A percentile compares a stretch with the other conserved stretches of the same genome.
phyloP scores from a whole-genome alignment of 2,797 vertebrate species.

The Nyctibius grandis region DNA sequence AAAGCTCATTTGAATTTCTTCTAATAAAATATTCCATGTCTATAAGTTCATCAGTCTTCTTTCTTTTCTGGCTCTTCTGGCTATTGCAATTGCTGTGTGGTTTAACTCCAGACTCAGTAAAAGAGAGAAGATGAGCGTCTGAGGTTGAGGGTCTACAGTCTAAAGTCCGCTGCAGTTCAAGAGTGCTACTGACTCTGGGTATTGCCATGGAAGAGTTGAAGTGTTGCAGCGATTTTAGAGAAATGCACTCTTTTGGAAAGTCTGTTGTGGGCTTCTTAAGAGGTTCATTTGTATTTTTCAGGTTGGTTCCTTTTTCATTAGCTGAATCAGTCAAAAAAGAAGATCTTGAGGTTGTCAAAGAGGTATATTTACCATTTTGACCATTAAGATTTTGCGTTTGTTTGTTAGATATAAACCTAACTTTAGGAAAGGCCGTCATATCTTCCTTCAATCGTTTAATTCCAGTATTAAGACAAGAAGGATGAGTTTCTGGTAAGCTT shows the following conservation, averaged over 20 bases:
- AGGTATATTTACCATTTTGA: conserved; percentile 41
- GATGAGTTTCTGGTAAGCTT: conserved; percentile 69
- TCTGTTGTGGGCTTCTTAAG: conserved; percentile 38
- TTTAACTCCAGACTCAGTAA: conserved; percentile 49
- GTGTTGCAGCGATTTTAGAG: conserved; percentile 24
- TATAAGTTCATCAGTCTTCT: conserved; percentile 44
- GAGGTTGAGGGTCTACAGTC: conserved; percentile 68
- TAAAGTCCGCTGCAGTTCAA: conserved; percentile 64
- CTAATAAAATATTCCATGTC: conserved; percentile 42
- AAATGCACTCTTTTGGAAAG: conserved; percentile 54
- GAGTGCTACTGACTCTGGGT: background rate
- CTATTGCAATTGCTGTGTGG: background rate
- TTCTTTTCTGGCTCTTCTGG: conserved; percentile 37
- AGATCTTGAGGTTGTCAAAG: conserved; percentile 28
- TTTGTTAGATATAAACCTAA: conserved; percentile 47
- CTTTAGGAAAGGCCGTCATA: conserved; percentile 54
- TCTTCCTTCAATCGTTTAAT: conserved; percentile 62
- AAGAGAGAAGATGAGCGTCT: conserved; percentile 38
- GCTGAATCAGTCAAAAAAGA: background rate
- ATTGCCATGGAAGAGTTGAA: conserved; percentile 31
- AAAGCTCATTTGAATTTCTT: conserved; percentile 56
- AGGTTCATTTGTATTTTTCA: conserved; percentile 55
- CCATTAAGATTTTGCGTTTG: conserved; percentile 48
- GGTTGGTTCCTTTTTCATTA: conserved; percentile 19
- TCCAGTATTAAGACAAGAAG: conserved; percentile 67